Evolutionary conservation across 2,113 vertebrate species (phyloP), one percentile per base, ranked within the genome.

Genomic region (Electrona antarctica): DNA sequence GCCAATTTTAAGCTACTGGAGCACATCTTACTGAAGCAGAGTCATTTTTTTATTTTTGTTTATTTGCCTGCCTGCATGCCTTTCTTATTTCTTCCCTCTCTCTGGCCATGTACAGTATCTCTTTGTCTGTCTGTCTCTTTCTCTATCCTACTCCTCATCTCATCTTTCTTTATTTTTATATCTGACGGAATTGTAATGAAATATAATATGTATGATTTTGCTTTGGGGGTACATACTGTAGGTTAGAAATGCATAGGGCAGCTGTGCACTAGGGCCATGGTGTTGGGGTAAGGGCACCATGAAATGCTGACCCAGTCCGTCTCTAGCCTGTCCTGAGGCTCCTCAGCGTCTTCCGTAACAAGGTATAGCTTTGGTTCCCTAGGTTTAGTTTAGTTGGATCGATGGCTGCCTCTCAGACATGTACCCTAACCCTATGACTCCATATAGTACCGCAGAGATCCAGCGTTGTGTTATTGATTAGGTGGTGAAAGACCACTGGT

Each of bases 231-330:
- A 46, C 55, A 49, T 73, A 41, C 21, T 21, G 21, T 21, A 71
- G 77, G 82, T 80, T 85, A 86, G 85, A 87, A 88, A 87, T 83
- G 78, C 64, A 60, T 67, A 76, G 81, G 73, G 60, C 72, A 75
- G 63, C 68, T 13, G 8, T 52, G 71, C 45, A 4, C 29, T 33
- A 4, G 29, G 33, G 33, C 33, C 33, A 41, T 41, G 33, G 33
- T 51, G 65, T 62, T 60, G 75, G 74, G 48, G 56, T 50, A 63
- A 76, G 63, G 64, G 63, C 62, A 8, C 66, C 67, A 78, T 62
- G 66, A 15, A 50, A 52, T 66, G 52, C 29, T 64, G 81, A 71
- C 75, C 70, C 60, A 14, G 60, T 73, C 46, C 64, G 11, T 11
- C 6, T 70, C 67, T 52, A 69, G 68, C 50, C 21, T 73, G 71